Percentiles rank a stretch among this genome's conserved stretches.
Evolutionary conservation across 2,888 invertebrate species (phyloP).

Genomic region (Epirrhoe alternata): DNA sequence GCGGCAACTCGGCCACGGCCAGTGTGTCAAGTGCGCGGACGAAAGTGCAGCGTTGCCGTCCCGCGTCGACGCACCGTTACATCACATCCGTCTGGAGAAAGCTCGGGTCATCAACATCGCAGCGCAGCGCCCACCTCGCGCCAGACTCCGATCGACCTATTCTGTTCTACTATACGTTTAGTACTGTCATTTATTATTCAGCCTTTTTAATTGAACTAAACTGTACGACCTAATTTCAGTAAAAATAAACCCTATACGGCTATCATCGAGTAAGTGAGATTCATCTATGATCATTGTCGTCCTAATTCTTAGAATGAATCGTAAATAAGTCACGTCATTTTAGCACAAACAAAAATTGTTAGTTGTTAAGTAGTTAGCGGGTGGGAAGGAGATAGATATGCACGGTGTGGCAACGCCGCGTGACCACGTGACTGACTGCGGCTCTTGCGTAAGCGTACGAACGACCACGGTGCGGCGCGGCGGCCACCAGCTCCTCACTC

Average conservation of each 20-base stretch:
- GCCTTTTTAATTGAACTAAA: slow-evolving; percentile 20
- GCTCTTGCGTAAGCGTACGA: slow-evolving; percentile 82
- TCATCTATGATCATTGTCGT: slow-evolving; percentile 60
- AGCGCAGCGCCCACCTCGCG: slow-evolving; percentile 5
- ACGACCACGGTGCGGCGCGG: slow-evolving; percentile 68
- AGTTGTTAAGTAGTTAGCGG: slow-evolving; percentile 67
- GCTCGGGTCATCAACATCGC: slow-evolving; percentile 74
- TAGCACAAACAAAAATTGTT: slow-evolving; percentile 79
- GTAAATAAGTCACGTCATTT: slow-evolving; percentile 78
- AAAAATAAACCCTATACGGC: slow-evolving; percentile 20
- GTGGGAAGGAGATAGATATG: slow-evolving; percentile 68
- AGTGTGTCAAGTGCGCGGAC: slow-evolving; percentile 84
- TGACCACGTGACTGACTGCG: slow-evolving; percentile 79
- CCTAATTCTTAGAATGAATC: slow-evolving; percentile 75
- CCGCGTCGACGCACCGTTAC: slow-evolving; percentile 69
- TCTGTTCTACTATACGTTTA: slow-evolving; percentile 11
- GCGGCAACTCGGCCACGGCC: slow-evolving; percentile 83
- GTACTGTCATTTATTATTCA: slow-evolving; percentile 21
- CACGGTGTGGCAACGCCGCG: slow-evolving; percentile 77
- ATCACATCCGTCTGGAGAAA: slow-evolving; percentile 81
- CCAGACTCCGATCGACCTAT: not conserved
- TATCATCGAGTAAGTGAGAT: slow-evolving; percentile 41
- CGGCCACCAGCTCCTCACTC: slow-evolving; percentile 50
- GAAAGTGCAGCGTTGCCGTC: slow-evolving; percentile 81
- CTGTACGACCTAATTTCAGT: slow-evolving; percentile 22